These are phyloP conservation scores for Schizothorax lantsangensis DNA, from an alignment of 2,797 vertebrate genomes.

Conservation along the genomic window DNA sequence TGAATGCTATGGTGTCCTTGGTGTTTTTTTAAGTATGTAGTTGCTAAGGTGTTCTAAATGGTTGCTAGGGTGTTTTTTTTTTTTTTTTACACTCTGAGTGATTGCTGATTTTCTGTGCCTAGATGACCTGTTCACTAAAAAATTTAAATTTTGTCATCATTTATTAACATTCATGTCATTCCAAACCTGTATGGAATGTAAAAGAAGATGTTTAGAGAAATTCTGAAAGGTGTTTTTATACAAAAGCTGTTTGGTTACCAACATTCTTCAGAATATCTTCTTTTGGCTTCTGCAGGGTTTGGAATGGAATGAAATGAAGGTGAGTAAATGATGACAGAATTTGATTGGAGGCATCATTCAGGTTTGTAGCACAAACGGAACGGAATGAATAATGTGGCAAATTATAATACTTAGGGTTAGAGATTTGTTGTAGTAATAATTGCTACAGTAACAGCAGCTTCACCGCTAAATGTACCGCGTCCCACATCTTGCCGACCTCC, in stretches of 20 bases:
- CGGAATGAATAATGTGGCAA: neutral
- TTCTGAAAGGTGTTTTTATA: neutral
- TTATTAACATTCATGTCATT: neutral
- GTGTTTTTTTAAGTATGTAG: no score
- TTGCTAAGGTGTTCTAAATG: neutral
- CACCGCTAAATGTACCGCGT: neutral
- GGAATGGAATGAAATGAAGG: neutral
- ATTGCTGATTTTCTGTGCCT: neutral
- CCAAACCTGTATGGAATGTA: neutral
- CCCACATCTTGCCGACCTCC: neutral
- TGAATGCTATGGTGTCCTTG: no score
- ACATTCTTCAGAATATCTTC: constrained; percentile 4
- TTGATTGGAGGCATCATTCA: neutral
- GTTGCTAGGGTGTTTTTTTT: neutral
- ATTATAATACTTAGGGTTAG: neutral
- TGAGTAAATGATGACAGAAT: neutral
- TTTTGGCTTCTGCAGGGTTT: neutral
- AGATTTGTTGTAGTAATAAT: neutral
- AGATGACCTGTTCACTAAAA: neutral
- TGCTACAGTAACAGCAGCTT: neutral
- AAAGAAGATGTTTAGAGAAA: constrained; percentile 1
- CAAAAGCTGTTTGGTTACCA: neutral
- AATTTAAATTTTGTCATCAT: neutral
- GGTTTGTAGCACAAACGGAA: neutral
- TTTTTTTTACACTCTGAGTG: no score